These are phyloP conservation scores for Syngnathus typhle DNA, from an alignment of 2,113 vertebrate genomes.

Conservation along the genomic window DNA sequence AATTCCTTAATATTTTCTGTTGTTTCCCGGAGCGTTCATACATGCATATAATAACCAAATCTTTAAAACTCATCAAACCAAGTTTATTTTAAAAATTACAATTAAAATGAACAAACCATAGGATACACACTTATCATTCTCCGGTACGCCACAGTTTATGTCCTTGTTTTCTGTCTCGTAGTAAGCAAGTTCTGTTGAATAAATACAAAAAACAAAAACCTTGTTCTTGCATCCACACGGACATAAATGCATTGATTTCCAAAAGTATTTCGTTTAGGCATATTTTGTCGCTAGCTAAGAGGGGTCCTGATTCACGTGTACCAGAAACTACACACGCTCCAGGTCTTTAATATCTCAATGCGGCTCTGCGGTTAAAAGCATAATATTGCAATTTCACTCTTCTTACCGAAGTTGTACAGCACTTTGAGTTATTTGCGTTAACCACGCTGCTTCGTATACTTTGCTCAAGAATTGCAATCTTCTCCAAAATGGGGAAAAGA, in stretches of 20 bases:
- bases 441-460: constrained; percentile 39
- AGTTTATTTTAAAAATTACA: too few species aligned
- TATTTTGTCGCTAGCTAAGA: neutral
- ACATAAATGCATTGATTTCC: neutral
- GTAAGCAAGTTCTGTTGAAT: neutral
- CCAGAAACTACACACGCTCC: constrained; percentile 49
- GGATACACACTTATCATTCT: neutral
- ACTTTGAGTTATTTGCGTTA: rapidly evolving
- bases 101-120: neutral
- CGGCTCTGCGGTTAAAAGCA: neutral
- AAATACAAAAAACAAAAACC: neutral
- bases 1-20: too few species aligned
- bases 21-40: neutral
- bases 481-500: constrained; percentile 68
- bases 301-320: constrained; percentile 60
- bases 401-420: neutral
- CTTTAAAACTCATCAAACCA: neutral
- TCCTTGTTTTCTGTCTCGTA: neutral
- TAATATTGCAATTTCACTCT: neutral
- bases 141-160: neutral
- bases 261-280: constrained; percentile 51
- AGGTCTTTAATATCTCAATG: neutral
- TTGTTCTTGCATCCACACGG: neutral
- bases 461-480: constrained; percentile 33
- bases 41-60: neutral